Evolutionary conservation across 2,797 vertebrate species (phyloP), one percentile per base, ranked within the genome.

Genomic region (Arctocebus calabarensis): DNA sequence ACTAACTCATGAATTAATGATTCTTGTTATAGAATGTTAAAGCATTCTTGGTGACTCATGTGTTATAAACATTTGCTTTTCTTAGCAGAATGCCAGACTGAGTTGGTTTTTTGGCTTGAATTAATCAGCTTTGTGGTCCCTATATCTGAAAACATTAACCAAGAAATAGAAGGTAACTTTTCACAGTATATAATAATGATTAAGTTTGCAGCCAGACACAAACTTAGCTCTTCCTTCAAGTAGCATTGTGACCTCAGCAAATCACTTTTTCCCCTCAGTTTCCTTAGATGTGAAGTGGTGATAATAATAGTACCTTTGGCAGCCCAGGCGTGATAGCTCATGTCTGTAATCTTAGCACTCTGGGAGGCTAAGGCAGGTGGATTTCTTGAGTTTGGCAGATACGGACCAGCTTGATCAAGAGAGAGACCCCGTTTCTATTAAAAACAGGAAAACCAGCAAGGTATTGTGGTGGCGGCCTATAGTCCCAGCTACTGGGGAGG

Each of bases 41-140:
- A 79, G 40, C 4, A 7, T 82, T 66, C 23, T 34, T 79, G 59
- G 52, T 86, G 48, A 89, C 48, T 86, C n/a, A 12, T 37, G 2
- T 78, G 55, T 82, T 90, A 79, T 2, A 89, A 85, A 77, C 55
- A 61, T 75, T 94, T 81, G 32, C 55, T 85, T 92, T 94, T 95
- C 23, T 34, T 94, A 52, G 16, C 66, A 20, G 45, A 87, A 43
- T 57, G 57, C 34, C 64, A 86, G 29, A 90, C 84, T 61, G 57
- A 27, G 3, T 73, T 78, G 25, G 20, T 59, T 78, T 82, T 93
- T 93, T 91, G 40, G 74, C 66, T 70, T 68, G 57, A 92, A 93
- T n/a, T 88, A 34, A 89, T 93, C 66, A 87, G 40, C 20, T 75
- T 20, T 70, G n/a, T 82, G 17, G 20, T 79, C 19, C 68, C 61